Evolutionary conservation across 2,797 vertebrate genomes (phyloP), one percentile per base, ranked within the genome.

Genomic region (Nasua narica): DNA sequence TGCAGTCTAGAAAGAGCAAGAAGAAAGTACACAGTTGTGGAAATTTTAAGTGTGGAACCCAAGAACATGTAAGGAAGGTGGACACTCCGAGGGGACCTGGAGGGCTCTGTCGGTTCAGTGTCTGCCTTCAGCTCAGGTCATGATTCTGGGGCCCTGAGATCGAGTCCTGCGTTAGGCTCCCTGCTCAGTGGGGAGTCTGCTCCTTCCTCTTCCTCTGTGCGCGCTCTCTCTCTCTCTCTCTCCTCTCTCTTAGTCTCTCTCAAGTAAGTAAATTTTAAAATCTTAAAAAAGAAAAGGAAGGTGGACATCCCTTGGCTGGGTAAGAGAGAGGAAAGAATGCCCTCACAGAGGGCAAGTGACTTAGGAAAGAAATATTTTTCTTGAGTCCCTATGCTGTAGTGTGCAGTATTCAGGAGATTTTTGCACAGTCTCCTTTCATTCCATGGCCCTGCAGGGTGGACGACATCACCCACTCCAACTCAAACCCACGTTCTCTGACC

Each of bases 21-120:
- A 15, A n/a, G 32, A 4, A 40, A 35, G 18, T 4, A 11, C 4
- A 15, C 27, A 9, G 18, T 5, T 1, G 3, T 40, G 58, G 48
- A 87, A 83, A 69, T 35, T 32, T 18, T 67, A 58, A 23, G 5
- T n/a, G 5, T 21, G n/a, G 21, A 60, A 52, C 11, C 29, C 2
- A 50, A n/a, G 43, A 65, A 16, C 2, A 12, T 8, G 1, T 5
- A 43, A 14, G 6, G 40, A 50, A 56, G 54, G 23, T 12, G 0
- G 2, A 8, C 52, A 19, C 1, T 7, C 29, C 27, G 2, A 1
- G 32, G 12, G 4, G 1, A 1, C n/a, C 35, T 16, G 46, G 56
- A 27, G 0, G n/a, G 65, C 65, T 67, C 65, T 35, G 62, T 10
- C 2, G 0, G 62, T 18, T 18, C 18, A 18, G 32, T 9, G 16